phyloP scores from a whole-genome alignment of 2,113 vertebrate species.

The Calyptommatus sinebrachiatus region DNA sequence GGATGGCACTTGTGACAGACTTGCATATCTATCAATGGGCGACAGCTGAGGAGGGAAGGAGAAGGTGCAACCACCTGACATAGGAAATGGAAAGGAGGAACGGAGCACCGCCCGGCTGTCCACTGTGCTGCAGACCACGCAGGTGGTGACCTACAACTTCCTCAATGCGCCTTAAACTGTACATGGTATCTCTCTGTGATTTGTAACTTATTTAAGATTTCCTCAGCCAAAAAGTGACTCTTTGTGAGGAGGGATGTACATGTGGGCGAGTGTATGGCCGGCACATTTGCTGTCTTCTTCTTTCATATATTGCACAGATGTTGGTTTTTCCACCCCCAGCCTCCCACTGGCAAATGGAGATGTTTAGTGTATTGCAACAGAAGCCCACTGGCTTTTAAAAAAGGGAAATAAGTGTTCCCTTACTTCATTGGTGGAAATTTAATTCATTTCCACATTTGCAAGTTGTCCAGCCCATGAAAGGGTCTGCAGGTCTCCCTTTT shows the following conservation, averaged over 20 bases:
- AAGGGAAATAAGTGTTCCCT: neutral
- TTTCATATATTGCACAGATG: conserved; percentile 52
- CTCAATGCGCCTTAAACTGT: conserved; percentile 78
- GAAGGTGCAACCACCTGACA: conserved; percentile 61
- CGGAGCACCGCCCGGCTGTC: conserved; percentile 75
- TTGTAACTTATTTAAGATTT: conserved; percentile 71
- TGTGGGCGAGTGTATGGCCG: conserved; percentile 60
- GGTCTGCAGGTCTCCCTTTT: too few species aligned
- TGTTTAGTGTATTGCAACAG: conserved; percentile 37
- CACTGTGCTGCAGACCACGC: conserved; percentile 68
- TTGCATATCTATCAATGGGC: conserved; percentile 62
- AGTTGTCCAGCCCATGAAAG: too few species aligned
- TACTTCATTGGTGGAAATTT: neutral
- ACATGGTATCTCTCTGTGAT: conserved; percentile 68
- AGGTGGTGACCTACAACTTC: conserved; percentile 69
- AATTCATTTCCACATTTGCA: too few species aligned
- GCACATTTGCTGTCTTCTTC: conserved; percentile 63
- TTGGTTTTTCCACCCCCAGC: conserved; percentile 22
- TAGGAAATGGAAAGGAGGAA: conserved; percentile 68
- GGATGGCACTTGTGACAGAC: conserved; percentile 55
- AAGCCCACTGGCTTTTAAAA: conserved; percentile 1
- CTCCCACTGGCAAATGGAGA: conserved; percentile 51
- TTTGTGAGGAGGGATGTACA: conserved; percentile 60
- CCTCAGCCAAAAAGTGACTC: conserved; percentile 64
- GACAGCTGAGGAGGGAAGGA: conserved; percentile 68